A percentile compares a stretch with the other conserved stretches of the same genome.
phyloP scores from a whole-genome alignment of 2,888 invertebrate species.

The Agrotis ipsilon region DNA sequence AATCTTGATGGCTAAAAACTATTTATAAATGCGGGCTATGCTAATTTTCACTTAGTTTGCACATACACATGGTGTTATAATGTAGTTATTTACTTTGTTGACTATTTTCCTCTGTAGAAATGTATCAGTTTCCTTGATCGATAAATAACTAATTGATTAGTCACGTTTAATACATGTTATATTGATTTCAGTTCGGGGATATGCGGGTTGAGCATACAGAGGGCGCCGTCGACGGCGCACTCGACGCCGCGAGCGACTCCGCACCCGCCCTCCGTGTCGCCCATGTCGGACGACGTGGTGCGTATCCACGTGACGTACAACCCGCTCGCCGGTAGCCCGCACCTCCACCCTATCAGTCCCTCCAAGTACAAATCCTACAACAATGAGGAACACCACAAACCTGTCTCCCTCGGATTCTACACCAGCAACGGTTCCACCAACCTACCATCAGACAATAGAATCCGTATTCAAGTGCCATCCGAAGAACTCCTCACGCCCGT shows the following conservation, averaged over 20 bases:
- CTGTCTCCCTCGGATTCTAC: conserved; percentile 84
- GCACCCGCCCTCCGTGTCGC: conserved; percentile 92
- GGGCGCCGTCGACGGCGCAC: conserved; percentile 90
- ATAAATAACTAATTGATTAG: background rate
- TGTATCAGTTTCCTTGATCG: conserved; percentile 31
- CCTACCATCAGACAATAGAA: conserved; percentile 92
- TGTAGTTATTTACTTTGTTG: conserved; percentile 34
- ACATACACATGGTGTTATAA: conserved; percentile 36
- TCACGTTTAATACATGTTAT: conserved; percentile 15
- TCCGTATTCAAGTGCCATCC: conserved; percentile 93
- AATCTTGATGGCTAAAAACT: conserved; percentile 18
- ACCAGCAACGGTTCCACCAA: conserved; percentile 91
- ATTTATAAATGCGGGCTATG: conserved; percentile 31
- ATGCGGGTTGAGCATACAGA: conserved; percentile 89
- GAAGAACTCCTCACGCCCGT: conserved; percentile 93
- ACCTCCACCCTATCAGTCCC: conserved; percentile 87
- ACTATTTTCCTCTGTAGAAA: conserved; percentile 44
- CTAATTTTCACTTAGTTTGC: conserved; percentile 52
- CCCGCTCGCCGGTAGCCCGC: conserved; percentile 89
- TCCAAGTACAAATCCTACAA: conserved; percentile 80
- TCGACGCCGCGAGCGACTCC: conserved; percentile 93
- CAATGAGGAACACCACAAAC: conserved; percentile 83
- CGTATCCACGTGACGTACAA: conserved; percentile 95
- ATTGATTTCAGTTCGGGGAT: conserved; percentile 84
- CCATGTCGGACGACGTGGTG: conserved; percentile 92